Base-by-base conservation (phyloP, 2,113 vertebrate species). In the Rostratula benghalensis region DNA sequence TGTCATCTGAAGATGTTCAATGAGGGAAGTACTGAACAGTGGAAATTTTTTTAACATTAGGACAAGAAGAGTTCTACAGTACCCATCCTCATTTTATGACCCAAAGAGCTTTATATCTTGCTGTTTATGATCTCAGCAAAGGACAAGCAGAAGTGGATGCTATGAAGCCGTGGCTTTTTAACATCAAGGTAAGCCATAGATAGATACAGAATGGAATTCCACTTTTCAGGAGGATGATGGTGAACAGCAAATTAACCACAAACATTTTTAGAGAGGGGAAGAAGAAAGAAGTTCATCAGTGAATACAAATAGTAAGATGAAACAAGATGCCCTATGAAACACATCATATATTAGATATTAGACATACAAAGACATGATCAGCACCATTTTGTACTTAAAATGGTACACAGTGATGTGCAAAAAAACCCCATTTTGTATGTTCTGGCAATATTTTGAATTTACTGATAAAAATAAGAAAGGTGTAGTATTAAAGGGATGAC, bases 81-180 rank as follows among this genome's bases (percentile, higher is more conserved):
- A 98, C 98, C 22, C 98, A 99, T 45, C 98, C 98, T 41, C 99
- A 99, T 93, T 99, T 99, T 95, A 98, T 99, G 98, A 99, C 98
- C 2, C 98, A 98, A 70, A 98, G 99, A 85, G 99, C 99, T 14
- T 97, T 99, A 15, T 99, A 99, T 95, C 98, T 99, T 68, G 99
- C 99, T 64, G 99, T 99, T 60, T 99, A 99, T 89, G 98, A 99
- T 96, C 97, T 99, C 89, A 99, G 99, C 97, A 99, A 98, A 97
- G 99, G 99, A 87, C 97, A 97, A 76, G 94, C 97, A 45, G 99
- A 99, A 94, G 98, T 99, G 88, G 99, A 99, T 39, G 97, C 98
- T 43, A 98, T 99, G 96, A 99, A 99, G 89, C 99, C 98, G 0
- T 99, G 99, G 99, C 98, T 99, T 81, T 99, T 99, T 95, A 99